Evolutionary conservation across 1,140 invertebrate genomes (phyloP).

Genomic region (Carcinoscorpius rotundicauda): DNA sequence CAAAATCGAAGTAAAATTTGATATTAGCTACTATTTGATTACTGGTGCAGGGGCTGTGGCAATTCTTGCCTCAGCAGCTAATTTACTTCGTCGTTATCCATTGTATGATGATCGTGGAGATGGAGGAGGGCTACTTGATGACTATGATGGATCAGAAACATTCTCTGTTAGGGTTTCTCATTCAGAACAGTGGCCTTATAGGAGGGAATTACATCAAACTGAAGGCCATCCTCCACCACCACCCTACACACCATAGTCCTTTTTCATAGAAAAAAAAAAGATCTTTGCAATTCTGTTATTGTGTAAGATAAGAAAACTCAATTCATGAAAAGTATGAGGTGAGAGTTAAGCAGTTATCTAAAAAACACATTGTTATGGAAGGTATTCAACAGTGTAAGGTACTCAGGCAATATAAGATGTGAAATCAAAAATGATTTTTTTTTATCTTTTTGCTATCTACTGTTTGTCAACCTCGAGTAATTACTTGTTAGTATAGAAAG

Average conservation of each 20-base stretch:
- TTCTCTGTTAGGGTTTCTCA: conserved; percentile 17
- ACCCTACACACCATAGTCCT: conserved; percentile 14
- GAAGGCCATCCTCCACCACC: conserved; percentile 9
- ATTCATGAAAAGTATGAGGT: no score
- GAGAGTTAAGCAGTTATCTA: no score
- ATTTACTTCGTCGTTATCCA: conserved; percentile 19
- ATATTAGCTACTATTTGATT: conserved; percentile 23
- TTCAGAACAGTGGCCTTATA: conserved; percentile 7
- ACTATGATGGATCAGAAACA: conserved; percentile 15
- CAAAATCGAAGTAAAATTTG: conserved; percentile 22
- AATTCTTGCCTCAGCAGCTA: conserved; percentile 21
- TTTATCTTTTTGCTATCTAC: no score
- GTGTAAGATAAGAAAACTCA: no score
- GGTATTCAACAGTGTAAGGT: no score
- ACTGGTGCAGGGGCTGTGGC: conserved; percentile 19
- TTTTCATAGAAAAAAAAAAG: no score
- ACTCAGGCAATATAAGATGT: no score
- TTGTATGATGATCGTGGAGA: conserved; percentile 2
- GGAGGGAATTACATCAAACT: conserved; percentile 3
- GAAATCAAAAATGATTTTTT: no score
- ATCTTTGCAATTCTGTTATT: no score
- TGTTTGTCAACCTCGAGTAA: no score
- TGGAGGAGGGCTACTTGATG: conserved; percentile 10
- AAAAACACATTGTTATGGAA: no score
- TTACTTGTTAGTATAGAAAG: no score